phyloP scores from a whole-genome alignment of 2,888 invertebrate genomes.

The Erebia epiphron region DNA sequence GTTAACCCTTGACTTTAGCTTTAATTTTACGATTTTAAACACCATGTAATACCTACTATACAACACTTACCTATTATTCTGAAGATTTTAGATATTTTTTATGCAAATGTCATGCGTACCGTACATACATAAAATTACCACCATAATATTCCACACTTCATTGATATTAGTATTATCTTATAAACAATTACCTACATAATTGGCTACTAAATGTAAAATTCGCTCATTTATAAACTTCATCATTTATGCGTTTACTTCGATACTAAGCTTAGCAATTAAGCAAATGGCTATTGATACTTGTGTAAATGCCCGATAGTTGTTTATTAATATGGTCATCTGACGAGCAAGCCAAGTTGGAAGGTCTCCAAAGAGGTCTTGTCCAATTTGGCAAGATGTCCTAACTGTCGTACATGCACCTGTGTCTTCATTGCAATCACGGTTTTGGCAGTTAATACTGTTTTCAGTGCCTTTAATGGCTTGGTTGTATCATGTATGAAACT shows the following conservation, averaged over 20 bases:
- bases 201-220: constrained; percentile 10
- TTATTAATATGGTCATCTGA: constrained; percentile 68
- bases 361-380: constrained; percentile 66
- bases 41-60: too few species aligned
- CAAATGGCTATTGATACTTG: constrained; percentile 36
- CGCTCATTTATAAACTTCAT: constrained; percentile 13
- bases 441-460: constrained; percentile 38
- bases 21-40: too few species aligned
- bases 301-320: constrained; percentile 49
- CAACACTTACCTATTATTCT: too few species aligned
- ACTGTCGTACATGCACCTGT: constrained; percentile 62
- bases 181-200: not conserved
- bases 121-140: too few species aligned
- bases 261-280: constrained; percentile 18
- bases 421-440: constrained; percentile 23
- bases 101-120: too few species aligned
- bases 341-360: constrained; percentile 72
- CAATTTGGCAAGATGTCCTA: constrained; percentile 75
- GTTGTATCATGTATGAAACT: not conserved
- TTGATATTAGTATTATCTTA: too few species aligned
- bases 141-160: too few species aligned
- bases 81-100: too few species aligned
- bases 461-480: not conserved
- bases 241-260: not conserved
- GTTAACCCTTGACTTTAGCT: too few species aligned